Base-by-base conservation (phyloP, 2,797 vertebrate species). In the Acanthurus leucopareius region DNA sequence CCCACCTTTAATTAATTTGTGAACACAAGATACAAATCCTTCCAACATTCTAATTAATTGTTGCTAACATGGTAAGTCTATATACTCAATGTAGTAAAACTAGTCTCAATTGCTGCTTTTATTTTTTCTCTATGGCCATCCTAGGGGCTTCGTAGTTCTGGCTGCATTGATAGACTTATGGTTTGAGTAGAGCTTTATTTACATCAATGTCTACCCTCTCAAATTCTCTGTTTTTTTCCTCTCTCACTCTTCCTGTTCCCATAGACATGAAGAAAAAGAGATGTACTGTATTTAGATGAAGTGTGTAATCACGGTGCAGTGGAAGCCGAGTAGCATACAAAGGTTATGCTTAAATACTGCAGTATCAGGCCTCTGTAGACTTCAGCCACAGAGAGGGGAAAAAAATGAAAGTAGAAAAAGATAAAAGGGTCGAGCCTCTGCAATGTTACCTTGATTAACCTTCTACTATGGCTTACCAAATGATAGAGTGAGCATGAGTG, bases 311-410 rank as follows among this genome's bases (percentile, higher is more conserved):
- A 89, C 83, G 65, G 81, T 73, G 77, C 89, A 84, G 86, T 59
- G 76, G 75, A 86, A 65, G 74, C 73, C 35, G 14, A 77, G 75
- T 38, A 69, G 82, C 38, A 25, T 47, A 57, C 77, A 66, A 71
- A 78, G 90, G 83, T 86, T 82, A 79, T 76, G 74, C 57, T 42
- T 86, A 85, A 87, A 87, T 85, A 86, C 89, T 92, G 87, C 88
- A 89, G 86, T 73, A 61, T 76, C 82, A 90, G 84, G 75, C 69
- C 85, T 85, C 87, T 82, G 69, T 77, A 80, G 84, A 67, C 58
- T 75, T 69, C 74, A 76, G 58, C 25, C 73, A 72, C 54, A 51
- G 44, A 53, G 54, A 17, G 25, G n/a, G 4, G 6, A 3, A 32
- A 45, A 62, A 77, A 66, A 59, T 58, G 59, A 84, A 48, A 52